These are phyloP conservation scores for Atherix ibis DNA, from an alignment of 2,888 invertebrate genomes.

Conservation along the genomic window DNA sequence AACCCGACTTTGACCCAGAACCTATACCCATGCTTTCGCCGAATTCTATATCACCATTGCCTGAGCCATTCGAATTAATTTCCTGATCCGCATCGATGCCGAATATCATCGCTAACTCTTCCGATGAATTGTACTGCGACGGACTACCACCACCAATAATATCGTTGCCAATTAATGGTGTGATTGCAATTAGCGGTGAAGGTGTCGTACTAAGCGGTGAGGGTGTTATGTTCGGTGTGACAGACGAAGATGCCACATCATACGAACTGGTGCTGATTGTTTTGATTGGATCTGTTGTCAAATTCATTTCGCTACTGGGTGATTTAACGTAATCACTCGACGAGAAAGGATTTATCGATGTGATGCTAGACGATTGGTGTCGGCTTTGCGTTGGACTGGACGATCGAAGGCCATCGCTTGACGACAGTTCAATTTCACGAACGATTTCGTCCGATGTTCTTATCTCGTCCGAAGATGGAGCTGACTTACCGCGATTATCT, in stretches of 20 bases:
- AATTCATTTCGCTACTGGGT: constrained; percentile 29
- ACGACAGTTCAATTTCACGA: constrained; percentile 19
- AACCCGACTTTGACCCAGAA: too few species aligned
- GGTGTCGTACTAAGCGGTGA: constrained; percentile 18
- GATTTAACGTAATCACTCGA: constrained; percentile 32
- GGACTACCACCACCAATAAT: constrained; percentile 20
- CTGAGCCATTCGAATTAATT: too few species aligned
- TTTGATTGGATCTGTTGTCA: constrained; percentile 29
- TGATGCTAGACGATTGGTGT: constrained; percentile 29
- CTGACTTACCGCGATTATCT: constrained; percentile 4
- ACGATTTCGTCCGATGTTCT: constrained; percentile 7
- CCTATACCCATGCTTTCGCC: constrained; percentile 15
- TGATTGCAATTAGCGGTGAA: constrained; percentile 24
- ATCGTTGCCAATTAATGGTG: constrained; percentile 18
- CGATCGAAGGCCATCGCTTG: constrained; percentile 29
- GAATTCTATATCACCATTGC: too few species aligned
- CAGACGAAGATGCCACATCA: constrained; percentile 24
- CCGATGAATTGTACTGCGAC: constrained; percentile 48
- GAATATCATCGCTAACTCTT: constrained; percentile 47
- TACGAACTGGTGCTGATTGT: constrained; percentile 33
- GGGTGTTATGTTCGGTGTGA: constrained; percentile 23
- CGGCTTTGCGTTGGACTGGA: constrained; percentile 26
- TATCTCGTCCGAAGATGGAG: constrained; percentile 4
- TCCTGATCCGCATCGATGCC: constrained; percentile 29
- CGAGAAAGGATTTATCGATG: constrained; percentile 31